phyloP scores from a whole-genome alignment of 2,888 invertebrate species.

The Arge pagana region DNA sequence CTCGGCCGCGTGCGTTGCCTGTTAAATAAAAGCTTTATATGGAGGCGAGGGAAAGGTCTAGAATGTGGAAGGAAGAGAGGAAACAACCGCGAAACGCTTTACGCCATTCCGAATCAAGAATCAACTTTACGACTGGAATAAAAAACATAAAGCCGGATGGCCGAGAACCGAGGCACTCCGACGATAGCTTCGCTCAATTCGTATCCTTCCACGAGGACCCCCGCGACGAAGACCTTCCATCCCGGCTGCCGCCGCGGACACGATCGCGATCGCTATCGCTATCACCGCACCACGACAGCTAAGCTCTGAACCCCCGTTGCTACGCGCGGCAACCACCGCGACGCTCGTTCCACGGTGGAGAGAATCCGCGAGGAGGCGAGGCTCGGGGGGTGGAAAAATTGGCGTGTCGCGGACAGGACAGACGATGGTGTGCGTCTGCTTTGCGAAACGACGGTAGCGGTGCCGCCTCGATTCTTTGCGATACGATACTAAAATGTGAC shows the following conservation, averaged over 20 bases:
- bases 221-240: no score
- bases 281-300: no score
- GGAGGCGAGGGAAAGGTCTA: not conserved
- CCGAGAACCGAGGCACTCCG: slow-evolving; percentile 1
- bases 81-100: slow-evolving; percentile 19
- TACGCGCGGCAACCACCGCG: not conserved
- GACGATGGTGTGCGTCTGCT: slow-evolving; percentile 37
- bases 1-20: slow-evolving; percentile 7
- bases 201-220: no score
- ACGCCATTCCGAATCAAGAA: slow-evolving; percentile 31
- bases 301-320: no score
- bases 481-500: slow-evolving; percentile 35
- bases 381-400: no score
- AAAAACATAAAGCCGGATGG: slow-evolving; percentile 20
- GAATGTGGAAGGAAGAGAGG: not conserved
- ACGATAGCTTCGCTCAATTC: no score
- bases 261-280: no score
- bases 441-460: slow-evolving; percentile 35
- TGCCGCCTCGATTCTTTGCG: slow-evolving; percentile 37
- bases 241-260: no score
- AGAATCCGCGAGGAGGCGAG: no score
- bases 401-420: no score
- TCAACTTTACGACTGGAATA: slow-evolving; percentile 31
- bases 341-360: not conserved
- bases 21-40: not conserved